These are phyloP conservation scores for Neotragus moschatus DNA, from an alignment of 2,113 vertebrate species.

Conservation along the genomic window DNA sequence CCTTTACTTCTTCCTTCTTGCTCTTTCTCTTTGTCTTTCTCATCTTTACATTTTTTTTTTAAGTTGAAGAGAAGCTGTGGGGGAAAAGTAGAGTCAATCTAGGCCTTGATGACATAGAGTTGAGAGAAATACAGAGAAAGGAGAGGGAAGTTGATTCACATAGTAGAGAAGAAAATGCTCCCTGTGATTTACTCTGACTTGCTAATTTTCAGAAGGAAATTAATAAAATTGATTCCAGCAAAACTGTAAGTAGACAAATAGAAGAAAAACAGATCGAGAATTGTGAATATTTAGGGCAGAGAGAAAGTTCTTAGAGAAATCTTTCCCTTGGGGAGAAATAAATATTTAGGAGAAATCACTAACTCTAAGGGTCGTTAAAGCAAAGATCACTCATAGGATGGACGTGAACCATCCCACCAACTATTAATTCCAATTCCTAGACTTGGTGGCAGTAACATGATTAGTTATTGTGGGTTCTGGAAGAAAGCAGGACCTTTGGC, in stretches of 20 bases:
- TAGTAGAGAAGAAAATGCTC: background rate
- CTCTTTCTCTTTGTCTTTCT: background rate
- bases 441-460: slow-evolving; percentile 72
- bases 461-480: slow-evolving; percentile 80
- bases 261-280: slow-evolving; percentile 64
- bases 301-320: slow-evolving; percentile 70
- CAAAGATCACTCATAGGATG: slow-evolving; percentile 63
- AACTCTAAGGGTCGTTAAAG: slow-evolving; percentile 71
- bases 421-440: slow-evolving; percentile 65
- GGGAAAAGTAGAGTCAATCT: background rate
- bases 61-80: background rate
- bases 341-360: slow-evolving; percentile 73
- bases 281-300: slow-evolving; percentile 56
- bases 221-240: slow-evolving; percentile 61
- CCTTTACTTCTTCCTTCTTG: background rate
- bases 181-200: slow-evolving; percentile 62
- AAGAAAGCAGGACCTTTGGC: slow-evolving; percentile 74
- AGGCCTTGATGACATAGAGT: background rate
- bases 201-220: slow-evolving; percentile 66
- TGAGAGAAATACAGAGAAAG: background rate
- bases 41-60: background rate
- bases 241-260: slow-evolving; percentile 67
- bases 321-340: slow-evolving; percentile 72
- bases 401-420: slow-evolving; percentile 60
- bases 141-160: background rate